Evolutionary conservation across 2,888 invertebrate species (phyloP).

Genomic region (Iselma pallidipennis): DNA sequence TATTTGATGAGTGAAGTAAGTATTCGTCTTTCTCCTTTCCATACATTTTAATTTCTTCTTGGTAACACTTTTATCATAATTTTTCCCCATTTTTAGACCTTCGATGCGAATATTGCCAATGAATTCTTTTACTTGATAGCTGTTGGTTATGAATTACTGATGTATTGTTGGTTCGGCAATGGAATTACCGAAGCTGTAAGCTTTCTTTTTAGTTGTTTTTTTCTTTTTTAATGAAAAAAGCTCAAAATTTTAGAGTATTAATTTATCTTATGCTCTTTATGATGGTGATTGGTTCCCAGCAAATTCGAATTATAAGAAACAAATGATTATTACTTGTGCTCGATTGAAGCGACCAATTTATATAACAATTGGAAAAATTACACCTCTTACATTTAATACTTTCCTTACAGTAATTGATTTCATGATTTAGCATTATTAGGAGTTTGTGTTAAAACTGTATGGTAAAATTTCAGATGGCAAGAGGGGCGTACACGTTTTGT

Average conservation of each 20-base stretch:
- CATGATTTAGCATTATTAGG: no score
- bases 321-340: constrained; percentile 30
- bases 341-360: constrained; percentile 31
- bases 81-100: constrained; percentile 17
- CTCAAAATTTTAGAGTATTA: constrained; percentile 22
- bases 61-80: no score
- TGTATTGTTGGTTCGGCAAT: constrained; percentile 33
- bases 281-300: constrained; percentile 29
- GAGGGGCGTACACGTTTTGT: no score
- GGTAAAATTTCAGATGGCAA: neutral
- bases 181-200: constrained; percentile 29
- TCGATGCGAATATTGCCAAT: constrained; percentile 22
- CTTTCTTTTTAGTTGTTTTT: neutral
- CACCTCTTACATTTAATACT: constrained; percentile 31
- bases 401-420: neutral
- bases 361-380: constrained; percentile 35
- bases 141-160: constrained; percentile 24
- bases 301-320: constrained; percentile 21
- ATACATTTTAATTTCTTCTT: no score
- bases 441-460: neutral
- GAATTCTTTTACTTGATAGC: constrained; percentile 27
- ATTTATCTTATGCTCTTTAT: constrained; percentile 22
- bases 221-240: no score
- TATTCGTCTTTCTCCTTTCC: no score
- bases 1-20: constrained; percentile 30